Conservation (phyloP, 2,113 vertebrate genomes). For the Pandion haliaetus region DNA sequence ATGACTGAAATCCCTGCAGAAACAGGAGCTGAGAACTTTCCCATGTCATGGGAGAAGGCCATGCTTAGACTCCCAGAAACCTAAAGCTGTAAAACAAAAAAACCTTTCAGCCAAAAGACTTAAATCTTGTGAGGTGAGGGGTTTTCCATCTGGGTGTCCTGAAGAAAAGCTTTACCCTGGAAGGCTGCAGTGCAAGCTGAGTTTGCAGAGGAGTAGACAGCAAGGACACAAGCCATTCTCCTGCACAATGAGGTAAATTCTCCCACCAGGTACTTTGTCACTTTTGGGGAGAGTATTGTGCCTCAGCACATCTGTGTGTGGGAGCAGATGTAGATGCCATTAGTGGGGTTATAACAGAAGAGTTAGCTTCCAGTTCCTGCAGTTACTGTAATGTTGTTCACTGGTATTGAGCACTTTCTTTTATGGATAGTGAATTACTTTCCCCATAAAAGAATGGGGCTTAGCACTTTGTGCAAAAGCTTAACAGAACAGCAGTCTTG, state of each 20-base stretch:
- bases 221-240: not conserved
- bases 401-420: accelerated
- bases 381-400: accelerated
- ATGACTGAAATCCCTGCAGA: accelerated
- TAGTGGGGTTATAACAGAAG: not conserved
- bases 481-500: not conserved
- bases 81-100: not conserved
- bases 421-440: not conserved
- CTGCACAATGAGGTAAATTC: not conserved
- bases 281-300: not conserved
- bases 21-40: not conserved
- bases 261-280: accelerated
- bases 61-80: accelerated
- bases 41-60: accelerated
- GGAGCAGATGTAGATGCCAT: not conserved
- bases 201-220: not conserved
- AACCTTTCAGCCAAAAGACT: accelerated
- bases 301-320: too few species aligned
- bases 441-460: not conserved
- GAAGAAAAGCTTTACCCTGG: not conserved
- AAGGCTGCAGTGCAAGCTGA: not conserved
- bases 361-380: not conserved
- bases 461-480: not conserved
- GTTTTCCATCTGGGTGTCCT: not conserved
- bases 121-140: not conserved